phyloP scores from a whole-genome alignment of 2,888 invertebrate species.

The Zootermopsis nevadensis region DNA sequence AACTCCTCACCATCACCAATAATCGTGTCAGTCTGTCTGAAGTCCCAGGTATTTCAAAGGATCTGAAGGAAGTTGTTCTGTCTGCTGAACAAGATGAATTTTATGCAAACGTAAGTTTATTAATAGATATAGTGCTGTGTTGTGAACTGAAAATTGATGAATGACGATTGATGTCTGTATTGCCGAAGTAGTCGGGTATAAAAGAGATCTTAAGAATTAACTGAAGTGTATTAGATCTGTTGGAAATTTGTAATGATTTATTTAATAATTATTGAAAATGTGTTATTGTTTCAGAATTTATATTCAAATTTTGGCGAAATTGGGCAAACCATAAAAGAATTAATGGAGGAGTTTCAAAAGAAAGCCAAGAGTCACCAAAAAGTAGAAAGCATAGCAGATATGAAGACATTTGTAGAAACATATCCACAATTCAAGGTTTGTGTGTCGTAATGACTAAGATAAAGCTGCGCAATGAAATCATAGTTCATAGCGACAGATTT shows the following conservation, averaged over 20 bases:
- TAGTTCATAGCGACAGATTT: too few relatives aligned
- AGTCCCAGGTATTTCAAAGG: slow-evolving; percentile 86
- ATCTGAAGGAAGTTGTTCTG: slow-evolving; percentile 91
- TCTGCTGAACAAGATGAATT: slow-evolving; percentile 97
- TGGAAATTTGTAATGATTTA: too few relatives aligned
- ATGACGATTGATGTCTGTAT: too few relatives aligned
- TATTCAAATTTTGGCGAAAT: slow-evolving; percentile 94
- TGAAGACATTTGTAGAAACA: slow-evolving; percentile 98
- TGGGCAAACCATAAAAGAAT: slow-evolving; percentile 93
- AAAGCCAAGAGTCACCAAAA: slow-evolving; percentile 96
- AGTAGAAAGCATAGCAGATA: slow-evolving; percentile 97
- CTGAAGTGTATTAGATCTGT: too few relatives aligned
- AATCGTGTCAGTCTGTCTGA: slow-evolving; percentile 92
- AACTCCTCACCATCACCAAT: slow-evolving; percentile 91
- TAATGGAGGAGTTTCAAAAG: slow-evolving; percentile 98
- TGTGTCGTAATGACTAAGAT: background rate
- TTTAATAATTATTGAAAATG: too few relatives aligned
- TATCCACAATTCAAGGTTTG: slow-evolving; percentile 94
- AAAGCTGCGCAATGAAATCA: too few relatives aligned
- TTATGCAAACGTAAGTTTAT: slow-evolving; percentile 79
- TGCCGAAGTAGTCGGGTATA: too few relatives aligned
- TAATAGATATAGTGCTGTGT: too few relatives aligned
- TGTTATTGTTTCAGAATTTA: slow-evolving; percentile 44
- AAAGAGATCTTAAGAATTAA: too few relatives aligned
- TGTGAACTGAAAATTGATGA: too few relatives aligned